Percentiles rank a stretch among this genome's conserved stretches.
phyloP scores from a whole-genome alignment of 2,797 vertebrate genomes.

The Ciconia nigra region DNA sequence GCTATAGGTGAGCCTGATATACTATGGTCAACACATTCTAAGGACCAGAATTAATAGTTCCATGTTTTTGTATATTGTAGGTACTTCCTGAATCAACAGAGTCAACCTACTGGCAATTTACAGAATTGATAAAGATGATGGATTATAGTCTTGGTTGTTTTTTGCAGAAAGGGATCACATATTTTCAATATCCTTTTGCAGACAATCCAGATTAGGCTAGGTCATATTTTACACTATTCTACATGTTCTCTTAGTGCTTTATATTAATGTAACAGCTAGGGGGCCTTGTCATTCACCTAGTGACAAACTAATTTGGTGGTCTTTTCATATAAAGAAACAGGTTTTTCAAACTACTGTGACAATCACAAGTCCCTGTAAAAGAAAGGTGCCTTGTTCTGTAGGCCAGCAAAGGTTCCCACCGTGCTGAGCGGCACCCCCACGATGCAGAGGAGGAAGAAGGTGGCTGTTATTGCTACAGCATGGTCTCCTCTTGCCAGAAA shows the following conservation, averaged over 20 bases:
- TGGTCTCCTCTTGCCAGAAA: neutral
- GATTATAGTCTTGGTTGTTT: neutral
- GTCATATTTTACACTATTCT: neutral
- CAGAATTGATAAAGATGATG: neutral
- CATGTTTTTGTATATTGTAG: neutral
- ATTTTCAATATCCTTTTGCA: neutral
- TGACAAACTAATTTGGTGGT: neutral
- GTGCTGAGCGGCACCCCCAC: neutral
- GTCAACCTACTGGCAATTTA: neutral
- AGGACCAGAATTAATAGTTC: neutral
- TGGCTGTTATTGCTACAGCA: neutral
- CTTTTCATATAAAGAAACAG: neutral
- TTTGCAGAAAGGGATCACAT: neutral
- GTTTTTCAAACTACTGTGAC: neutral
- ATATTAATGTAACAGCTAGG: neutral
- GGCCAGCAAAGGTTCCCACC: neutral
- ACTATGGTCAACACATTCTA: neutral
- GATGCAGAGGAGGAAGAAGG: neutral
- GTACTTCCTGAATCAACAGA: neutral
- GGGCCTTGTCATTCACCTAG: neutral
- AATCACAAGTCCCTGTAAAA: neutral
- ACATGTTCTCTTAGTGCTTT: neutral
- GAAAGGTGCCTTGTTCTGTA: neutral
- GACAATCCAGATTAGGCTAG: neutral
- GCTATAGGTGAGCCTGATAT: neutral